These are phyloP conservation scores for Drepana falcataria DNA, from an alignment of 2,888 invertebrate genomes.

Conservation along the genomic window DNA sequence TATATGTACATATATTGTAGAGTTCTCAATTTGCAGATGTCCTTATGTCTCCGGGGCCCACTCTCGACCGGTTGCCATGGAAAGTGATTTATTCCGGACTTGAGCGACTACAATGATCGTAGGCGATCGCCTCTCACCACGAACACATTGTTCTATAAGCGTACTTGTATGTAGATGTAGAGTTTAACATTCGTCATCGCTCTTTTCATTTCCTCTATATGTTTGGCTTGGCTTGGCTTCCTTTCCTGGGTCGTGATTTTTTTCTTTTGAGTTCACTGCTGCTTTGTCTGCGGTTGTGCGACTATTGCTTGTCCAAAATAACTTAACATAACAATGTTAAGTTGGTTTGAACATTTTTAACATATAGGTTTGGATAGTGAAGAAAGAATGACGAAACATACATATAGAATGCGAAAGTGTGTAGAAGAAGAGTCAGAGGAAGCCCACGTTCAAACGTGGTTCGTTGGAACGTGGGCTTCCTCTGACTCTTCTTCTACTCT, in stretches of 20 bases:
- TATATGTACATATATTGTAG: no score
- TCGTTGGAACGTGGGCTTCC: no score
- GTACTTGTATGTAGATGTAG: background rate
- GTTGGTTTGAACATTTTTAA: no score
- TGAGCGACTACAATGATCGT: slow-evolving; percentile 27
- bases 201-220: background rate
- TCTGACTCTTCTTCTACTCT: no score
- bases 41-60: slow-evolving; percentile 5
- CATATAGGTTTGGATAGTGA: no score
- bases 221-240: background rate
- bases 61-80: slow-evolving; percentile 28
- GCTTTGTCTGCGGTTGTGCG: no score
- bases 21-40: background rate
- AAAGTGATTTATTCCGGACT: slow-evolving; percentile 41
- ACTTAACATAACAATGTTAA: no score
- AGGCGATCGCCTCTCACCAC: slow-evolving; percentile 38
- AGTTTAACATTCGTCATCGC: background rate
- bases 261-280: background rate
- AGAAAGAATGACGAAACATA: no score
- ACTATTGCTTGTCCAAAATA: no score
- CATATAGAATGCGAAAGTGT: no score
- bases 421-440: no score
- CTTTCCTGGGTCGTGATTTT: background rate
- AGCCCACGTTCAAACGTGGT: no score
- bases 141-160: slow-evolving; percentile 1